Base-by-base conservation (phyloP, 1,140 invertebrate species). In the Brachionus paranguensis region DNA sequence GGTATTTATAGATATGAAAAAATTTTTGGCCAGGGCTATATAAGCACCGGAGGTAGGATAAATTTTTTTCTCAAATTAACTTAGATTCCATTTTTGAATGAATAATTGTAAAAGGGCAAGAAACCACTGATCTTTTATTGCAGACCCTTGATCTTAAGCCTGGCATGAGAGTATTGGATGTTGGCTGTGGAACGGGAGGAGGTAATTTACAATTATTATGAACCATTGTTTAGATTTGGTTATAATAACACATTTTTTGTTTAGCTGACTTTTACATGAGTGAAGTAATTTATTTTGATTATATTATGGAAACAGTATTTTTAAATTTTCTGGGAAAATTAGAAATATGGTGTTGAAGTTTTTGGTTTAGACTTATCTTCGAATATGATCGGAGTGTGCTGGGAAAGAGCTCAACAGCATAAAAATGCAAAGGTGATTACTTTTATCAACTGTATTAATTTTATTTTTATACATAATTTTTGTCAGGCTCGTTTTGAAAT, bases 141-240 rank as follows among this genome's bases (percentile, higher is more conserved):
- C n/a, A 60, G 45, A 43, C 53, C 10, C 64, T 81, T 45, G 53
- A 68, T 20, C 45, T 81, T 10, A 60, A 81, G 14, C 78, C 78
- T 29, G 78, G 78, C 5, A 87, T 90, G 86, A 87, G 87, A 68
- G 89, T 90, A 2, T 85, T 92, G 79, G 92, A 93, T 87, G 90
- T 93, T 76, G 92, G 92, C 8, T 91, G 90, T 86, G 92, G 92
- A 17, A 91, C 92, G 84, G 92, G 92, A 68, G 92, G 92, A 5
- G 91, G 91, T 84, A 91, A 85, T 8, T 47, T 72, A 37, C 33
- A 5, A 37, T 29, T 29, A 29, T 6, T 37, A 37, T 37, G 33
- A 37, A 37, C 33, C 33, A 37, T 7, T 7, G 4, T 37, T 7
- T 37, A 47, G 7, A 47, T 37, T 27, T 8, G n/a, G 33, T 50